Evolutionary conservation across 2,797 vertebrate genomes (phyloP), one percentile per base, ranked within the genome.

Genomic region (Siniperca obscura): DNA sequence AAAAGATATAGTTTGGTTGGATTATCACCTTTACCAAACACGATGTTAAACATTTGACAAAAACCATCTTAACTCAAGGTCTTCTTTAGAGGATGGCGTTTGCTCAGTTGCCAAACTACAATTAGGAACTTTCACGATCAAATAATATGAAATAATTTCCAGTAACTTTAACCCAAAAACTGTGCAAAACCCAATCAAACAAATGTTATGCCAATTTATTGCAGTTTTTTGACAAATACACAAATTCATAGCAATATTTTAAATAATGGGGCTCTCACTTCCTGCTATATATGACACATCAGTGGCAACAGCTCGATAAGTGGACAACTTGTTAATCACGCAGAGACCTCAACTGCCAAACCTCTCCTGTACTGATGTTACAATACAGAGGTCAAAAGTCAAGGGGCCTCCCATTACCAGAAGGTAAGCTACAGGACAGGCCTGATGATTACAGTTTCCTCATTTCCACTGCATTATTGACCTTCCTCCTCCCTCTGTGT

Each of bases 341-440:
- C 27, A 48, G 53, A 48, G 53, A 73, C 21, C 48, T 75, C 68
- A 85, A 89, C 86, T 74, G 81, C 65, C 88, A 86, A 74, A 67
- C 46, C 55, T 83, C 19, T 86, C 82, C 81, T 82, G 75, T 78
- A 70, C 62, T 11, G 30, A 27, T 48, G 53, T 72, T 65, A 82
- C 78, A 85, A 88, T 72, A 62, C 50, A 83, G n/a, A 73, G 86
- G 81, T 86, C 79, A 91, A 81, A 86, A 91, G 78, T 91, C 85
- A 87, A 65, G 81, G 70, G 89, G 86, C 88, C 84, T 81, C 80
- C 38, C 7, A 3, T 40, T 46, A 68, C 80, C 11, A 77, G 46
- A 70, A 30, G 30, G 30, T 30, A 30, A 30, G 30, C 30, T 30
- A 30, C 30, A 30, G 30, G 30, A 30, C 30, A 30, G 30, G 30